Base-by-base conservation (phyloP, 2,113 vertebrate genomes). In the Mormyrus lacerda region DNA sequence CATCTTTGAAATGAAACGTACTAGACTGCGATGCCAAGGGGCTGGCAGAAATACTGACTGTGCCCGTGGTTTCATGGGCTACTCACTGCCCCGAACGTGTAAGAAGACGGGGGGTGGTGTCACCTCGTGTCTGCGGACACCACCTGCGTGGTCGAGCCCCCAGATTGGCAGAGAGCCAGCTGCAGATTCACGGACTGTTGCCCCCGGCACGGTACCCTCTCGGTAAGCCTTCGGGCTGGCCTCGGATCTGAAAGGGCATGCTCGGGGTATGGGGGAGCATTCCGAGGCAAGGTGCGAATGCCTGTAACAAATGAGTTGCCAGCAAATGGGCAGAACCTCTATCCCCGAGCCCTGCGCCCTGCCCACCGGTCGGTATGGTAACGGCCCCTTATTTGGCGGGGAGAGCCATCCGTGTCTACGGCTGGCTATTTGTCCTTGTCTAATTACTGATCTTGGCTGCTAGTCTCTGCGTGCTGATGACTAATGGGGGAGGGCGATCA, bases 401-500 rank as follows among this genome's bases (percentile, higher is more conserved):
- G 94, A 94, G 93, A 95, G 89, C 94, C 95, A 94, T 94, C 93
- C 95, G 89, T 95, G 95, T 95, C 95, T 48, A 91, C 15, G 79
- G 92, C 93, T 48, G 86, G 95, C 94, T 93, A 97, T 98, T 97
- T 98, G 97, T 97, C 96, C 96, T 97, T 98, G 98, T 98, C 97
- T 98, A 96, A 98, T 99, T 98, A 97, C 96, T 94, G 95, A 96
- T 95, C 95, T 96, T 96, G 96, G 97, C 96, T 96, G 93, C 96
- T 94, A 93, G 95, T 97, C 96, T 95, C 96, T 93, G 94, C 93
- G 94, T 95, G 95, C 94, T 97, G 96, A 96, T 98, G 97, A 97
- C 95, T 97, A 96, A 98, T 97, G 96, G 96, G 95, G 93, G 93
- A 93, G 94, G 95, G 95, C 88, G 91, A 91, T 92, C 93, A 92